These are phyloP conservation scores for Ispidina picta DNA, from an alignment of 2,797 vertebrate species.

Conservation along the genomic window DNA sequence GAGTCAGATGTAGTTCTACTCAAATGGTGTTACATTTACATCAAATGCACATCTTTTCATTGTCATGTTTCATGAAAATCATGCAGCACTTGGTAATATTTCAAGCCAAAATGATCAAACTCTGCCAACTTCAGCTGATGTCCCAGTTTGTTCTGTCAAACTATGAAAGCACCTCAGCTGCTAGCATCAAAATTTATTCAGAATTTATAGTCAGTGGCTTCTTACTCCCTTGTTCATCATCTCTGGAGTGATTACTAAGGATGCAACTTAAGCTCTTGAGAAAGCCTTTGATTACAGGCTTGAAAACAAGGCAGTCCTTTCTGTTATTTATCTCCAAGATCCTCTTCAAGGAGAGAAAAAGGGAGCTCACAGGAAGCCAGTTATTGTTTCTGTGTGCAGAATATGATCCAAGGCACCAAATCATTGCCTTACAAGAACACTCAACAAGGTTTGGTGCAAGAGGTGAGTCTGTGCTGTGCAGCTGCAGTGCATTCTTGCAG, in stretches of 20 bases:
- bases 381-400: not conserved
- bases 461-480: not conserved
- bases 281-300: not conserved
- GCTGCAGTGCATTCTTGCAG: not conserved
- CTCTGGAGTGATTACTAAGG: not conserved
- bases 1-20: not conserved
- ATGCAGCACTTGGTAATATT: not conserved
- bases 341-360: not conserved
- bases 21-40: not conserved
- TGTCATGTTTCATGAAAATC: not conserved
- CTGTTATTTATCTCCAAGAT: not conserved
- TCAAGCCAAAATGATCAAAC: not conserved
- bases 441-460: not conserved
- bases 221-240: not conserved
- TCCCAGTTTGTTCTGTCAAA: not conserved
- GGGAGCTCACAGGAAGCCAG: not conserved
- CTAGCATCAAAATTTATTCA: not conserved
- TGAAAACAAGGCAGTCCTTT: not conserved
- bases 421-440: accelerated
- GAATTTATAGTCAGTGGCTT: not conserved
- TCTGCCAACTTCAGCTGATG: not conserved
- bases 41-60: not conserved
- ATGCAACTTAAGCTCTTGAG: not conserved
- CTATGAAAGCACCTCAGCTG: not conserved
- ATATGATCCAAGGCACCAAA: not conserved